Evolutionary conservation across 2,113 vertebrate species (phyloP).

Genomic region (Gobius niger): DNA sequence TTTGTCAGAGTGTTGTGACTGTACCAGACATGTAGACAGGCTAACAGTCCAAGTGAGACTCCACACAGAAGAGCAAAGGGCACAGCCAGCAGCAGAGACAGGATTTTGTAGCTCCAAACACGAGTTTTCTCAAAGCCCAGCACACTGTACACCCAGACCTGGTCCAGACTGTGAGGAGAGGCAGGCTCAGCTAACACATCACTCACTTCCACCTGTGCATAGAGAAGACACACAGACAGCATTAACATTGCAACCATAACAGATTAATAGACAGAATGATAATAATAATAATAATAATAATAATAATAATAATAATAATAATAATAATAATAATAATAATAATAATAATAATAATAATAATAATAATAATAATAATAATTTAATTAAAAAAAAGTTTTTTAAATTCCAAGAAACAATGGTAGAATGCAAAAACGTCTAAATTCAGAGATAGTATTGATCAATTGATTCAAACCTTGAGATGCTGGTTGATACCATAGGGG

Average conservation of each 20-base stretch:
- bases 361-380: too few species aligned
- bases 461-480: conserved; percentile 72
- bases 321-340: too few species aligned
- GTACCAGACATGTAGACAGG: conserved; percentile 82
- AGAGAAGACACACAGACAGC: neutral
- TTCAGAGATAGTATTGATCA: neutral
- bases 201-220: conserved; percentile 75
- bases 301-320: too few species aligned
- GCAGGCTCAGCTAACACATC: conserved; percentile 77
- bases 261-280: too few species aligned
- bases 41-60: conserved; percentile 72
- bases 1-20: neutral
- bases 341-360: too few species aligned
- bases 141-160: conserved; percentile 77
- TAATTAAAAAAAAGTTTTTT: neutral
- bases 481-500: conserved; percentile 76
- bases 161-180: conserved; percentile 69
- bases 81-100: conserved; percentile 75
- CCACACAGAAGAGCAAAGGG: conserved; percentile 77
- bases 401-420: neutral
- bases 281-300: too few species aligned
- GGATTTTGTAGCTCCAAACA: conserved; percentile 77
- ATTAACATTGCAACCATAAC: neutral
- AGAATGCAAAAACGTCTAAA: neutral
- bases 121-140: conserved; percentile 73